phyloP scores from a whole-genome alignment of 1,140 invertebrate genomes.

The Camponotus vicinus region DNA sequence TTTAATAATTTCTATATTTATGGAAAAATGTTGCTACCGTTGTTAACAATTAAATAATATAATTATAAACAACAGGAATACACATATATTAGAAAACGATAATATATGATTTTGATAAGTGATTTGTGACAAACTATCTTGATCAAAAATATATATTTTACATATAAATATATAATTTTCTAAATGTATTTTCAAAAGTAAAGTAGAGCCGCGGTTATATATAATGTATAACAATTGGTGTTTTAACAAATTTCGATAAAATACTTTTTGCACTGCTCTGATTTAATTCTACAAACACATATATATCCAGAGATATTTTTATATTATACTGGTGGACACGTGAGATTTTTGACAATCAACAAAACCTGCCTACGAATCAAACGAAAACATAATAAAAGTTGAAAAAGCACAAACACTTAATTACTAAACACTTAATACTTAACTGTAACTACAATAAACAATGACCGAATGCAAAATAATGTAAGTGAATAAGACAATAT shows the following conservation, averaged over 20 bases:
- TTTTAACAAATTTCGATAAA: neutral
- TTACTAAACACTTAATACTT: no score
- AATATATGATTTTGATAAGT: conserved; percentile 8
- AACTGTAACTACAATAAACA: conserved; percentile 35
- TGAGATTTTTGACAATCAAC: conserved; percentile 57
- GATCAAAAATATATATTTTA: no score
- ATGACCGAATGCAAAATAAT: neutral
- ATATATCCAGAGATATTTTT: neutral
- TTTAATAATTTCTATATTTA: conserved; percentile 6
- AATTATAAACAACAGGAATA: neutral
- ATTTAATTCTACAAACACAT: neutral
- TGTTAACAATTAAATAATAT: conserved; percentile 19
- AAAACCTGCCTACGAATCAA: conserved; percentile 2
- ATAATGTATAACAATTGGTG: neutral
- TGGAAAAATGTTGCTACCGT: neutral
- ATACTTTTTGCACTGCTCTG: neutral
- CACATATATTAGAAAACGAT: neutral
- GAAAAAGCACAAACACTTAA: conserved; percentile 23
- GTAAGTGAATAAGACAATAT: neutral
- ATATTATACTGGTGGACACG: neutral
- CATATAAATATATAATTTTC: neutral
- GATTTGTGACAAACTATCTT: neutral
- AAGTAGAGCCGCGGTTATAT: neutral
- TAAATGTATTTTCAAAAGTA: neutral
- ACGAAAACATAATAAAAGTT: conserved; percentile 46